A percentile compares a stretch with the other conserved stretches of the same genome.
Conservation (phyloP, 1,140 invertebrate species). For the Psix sp. region DNA sequence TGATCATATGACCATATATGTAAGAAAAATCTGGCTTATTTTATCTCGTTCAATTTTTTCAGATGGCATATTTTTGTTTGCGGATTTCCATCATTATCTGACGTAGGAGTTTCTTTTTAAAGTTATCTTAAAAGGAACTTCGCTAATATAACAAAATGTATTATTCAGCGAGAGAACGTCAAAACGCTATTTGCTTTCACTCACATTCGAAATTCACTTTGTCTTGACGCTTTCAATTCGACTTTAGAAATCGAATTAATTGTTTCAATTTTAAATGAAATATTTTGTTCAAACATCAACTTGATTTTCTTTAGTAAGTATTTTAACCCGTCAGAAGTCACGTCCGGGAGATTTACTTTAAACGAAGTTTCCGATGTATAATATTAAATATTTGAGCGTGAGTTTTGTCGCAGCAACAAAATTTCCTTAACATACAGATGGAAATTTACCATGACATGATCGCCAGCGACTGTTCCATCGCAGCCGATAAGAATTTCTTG, state of each 20-base stretch:
- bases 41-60: too few relatives aligned
- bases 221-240: conserved; percentile 18
- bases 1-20: too few relatives aligned
- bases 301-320: conserved; percentile 22
- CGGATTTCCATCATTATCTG: too few relatives aligned
- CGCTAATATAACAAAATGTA: conserved; percentile 11
- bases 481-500: neutral
- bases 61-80: too few relatives aligned
- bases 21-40: too few relatives aligned
- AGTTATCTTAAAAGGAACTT: neutral
- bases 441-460: neutral
- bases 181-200: conserved; percentile 22
- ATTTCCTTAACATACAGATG: conserved; percentile 38
- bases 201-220: conserved; percentile 37
- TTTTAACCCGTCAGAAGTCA: conserved; percentile 47
- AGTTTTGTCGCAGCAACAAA: conserved; percentile 20
- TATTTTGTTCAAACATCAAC: conserved; percentile 42
- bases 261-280: conserved; percentile 45
- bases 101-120: too few relatives aligned
- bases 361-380: conserved; percentile 30
- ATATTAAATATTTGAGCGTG: conserved; percentile 30
- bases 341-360: conserved; percentile 34
- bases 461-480: neutral
- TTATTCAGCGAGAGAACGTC: conserved; percentile 8
- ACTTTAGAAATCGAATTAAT: conserved; percentile 43